These are phyloP conservation scores for Rhyacophila evoluta DNA, from an alignment of 2,888 invertebrate genomes.

Conservation along the genomic window DNA sequence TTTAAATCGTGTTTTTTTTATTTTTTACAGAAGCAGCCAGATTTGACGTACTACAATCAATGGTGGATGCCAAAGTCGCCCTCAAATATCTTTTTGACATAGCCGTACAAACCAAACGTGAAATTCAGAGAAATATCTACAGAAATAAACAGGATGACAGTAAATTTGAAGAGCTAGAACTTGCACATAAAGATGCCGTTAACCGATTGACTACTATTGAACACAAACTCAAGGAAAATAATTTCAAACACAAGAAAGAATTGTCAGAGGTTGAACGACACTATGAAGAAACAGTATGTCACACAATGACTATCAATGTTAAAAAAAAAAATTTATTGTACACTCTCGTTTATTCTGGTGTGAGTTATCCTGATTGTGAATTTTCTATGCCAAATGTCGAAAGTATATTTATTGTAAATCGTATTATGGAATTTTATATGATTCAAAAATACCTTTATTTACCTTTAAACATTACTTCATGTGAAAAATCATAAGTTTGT, in stretches of 20 bases:
- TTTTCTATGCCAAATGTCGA: too few relatives aligned
- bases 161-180: slow-evolving; percentile 67
- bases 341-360: too few relatives aligned
- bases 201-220: slow-evolving; percentile 60
- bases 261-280: slow-evolving; percentile 69
- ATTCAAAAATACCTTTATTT: too few relatives aligned
- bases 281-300: slow-evolving; percentile 72
- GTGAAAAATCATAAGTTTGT: too few relatives aligned
- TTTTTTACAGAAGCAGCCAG: slow-evolving; percentile 72
- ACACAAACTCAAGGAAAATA: slow-evolving; percentile 66
- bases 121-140: slow-evolving; percentile 68
- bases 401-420: too few relatives aligned
- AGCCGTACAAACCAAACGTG: slow-evolving; percentile 68
- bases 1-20: too few relatives aligned
- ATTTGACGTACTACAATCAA: slow-evolving; percentile 79
- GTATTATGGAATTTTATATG: too few relatives aligned
- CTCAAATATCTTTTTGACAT: slow-evolving; percentile 76
- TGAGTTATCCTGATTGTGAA: too few relatives aligned
- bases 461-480: too few relatives aligned
- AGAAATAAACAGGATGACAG: slow-evolving; percentile 58
- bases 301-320: background rate
- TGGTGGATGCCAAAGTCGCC: slow-evolving; percentile 83
- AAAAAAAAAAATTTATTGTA: too few relatives aligned
- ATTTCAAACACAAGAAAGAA: slow-evolving; percentile 68
- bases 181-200: slow-evolving; percentile 63